phyloP scores from a whole-genome alignment of 2,888 invertebrate genomes.

The Patella ulyssiponensis region DNA sequence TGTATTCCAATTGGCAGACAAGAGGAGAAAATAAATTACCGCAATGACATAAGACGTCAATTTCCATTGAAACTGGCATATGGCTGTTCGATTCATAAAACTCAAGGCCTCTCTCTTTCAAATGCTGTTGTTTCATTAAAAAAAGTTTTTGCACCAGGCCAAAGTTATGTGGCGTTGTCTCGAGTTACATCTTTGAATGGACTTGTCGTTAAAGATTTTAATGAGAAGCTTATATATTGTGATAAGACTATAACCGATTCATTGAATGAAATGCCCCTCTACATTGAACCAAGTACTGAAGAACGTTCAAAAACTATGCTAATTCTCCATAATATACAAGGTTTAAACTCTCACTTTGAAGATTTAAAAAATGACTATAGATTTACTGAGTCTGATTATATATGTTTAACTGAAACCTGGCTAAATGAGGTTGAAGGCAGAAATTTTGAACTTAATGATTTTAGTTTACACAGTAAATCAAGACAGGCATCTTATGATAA shows the following conservation, averaged over 20 bases:
- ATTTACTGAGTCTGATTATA: slow-evolving; percentile 22
- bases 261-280: slow-evolving; percentile 14
- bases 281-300: not conserved
- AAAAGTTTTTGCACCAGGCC: slow-evolving; percentile 27
- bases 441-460: slow-evolving; percentile 16
- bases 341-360: slow-evolving; percentile 18
- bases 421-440: not conserved
- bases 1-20: slow-evolving; percentile 18
- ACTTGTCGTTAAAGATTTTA: slow-evolving; percentile 18
- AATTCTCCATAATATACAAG: slow-evolving; percentile 28
- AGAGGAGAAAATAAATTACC: slow-evolving; percentile 12
- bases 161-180: slow-evolving; percentile 35
- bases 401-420: slow-evolving; percentile 33
- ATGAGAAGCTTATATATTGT: slow-evolving; percentile 27
- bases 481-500: slow-evolving; percentile 17
- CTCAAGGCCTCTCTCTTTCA: slow-evolving; percentile 27
- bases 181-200: slow-evolving; percentile 30
- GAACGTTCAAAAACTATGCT: not conserved
- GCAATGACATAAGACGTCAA: slow-evolving; percentile 20
- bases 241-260: slow-evolving; percentile 19
- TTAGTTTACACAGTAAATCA: slow-evolving; percentile 19
- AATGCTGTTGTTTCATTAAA: slow-evolving; percentile 26
- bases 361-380: slow-evolving; percentile 19
- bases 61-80: slow-evolving; percentile 28
- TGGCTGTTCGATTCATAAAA: slow-evolving; percentile 33